A percentile compares a stretch with the other conserved stretches of the same genome.
Conservation (phyloP, 2,797 vertebrate genomes). For the Phrynocephalus vlangalii region DNA sequence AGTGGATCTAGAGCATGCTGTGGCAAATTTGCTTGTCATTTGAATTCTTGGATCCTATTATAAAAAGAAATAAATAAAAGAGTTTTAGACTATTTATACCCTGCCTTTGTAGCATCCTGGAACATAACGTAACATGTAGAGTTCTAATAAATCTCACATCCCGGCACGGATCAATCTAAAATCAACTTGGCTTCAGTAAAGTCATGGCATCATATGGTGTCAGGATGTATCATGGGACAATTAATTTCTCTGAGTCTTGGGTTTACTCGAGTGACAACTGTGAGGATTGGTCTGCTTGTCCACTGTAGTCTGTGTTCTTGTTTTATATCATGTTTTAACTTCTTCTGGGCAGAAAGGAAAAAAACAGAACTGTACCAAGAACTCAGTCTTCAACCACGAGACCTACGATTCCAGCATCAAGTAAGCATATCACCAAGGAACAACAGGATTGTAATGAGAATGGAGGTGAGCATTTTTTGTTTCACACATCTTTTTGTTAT, state of each 20-base stretch:
- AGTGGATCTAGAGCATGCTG: background rate
- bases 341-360: conserved; percentile 87
- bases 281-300: background rate
- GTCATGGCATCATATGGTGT: background rate
- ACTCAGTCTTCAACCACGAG: conserved; percentile 92
- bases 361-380: conserved; percentile 96
- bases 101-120: background rate
- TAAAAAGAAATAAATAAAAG: background rate
- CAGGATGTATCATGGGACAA: too few relatives aligned
- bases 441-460: conserved; percentile 93
- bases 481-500: background rate
- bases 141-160: background rate
- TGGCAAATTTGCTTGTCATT: background rate
- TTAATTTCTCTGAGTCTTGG: background rate
- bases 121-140: background rate
- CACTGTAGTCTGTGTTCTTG: background rate
- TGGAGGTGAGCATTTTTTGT: conserved; percentile 84
- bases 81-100: background rate
- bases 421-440: conserved; percentile 92
- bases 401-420: conserved; percentile 93
- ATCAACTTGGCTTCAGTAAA: background rate
- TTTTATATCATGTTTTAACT: conserved; percentile 14
- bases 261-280: background rate
- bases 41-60: background rate
- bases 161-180: too few relatives aligned